Evolutionary conservation across 2,888 invertebrate species (phyloP).

Genomic region (Gasteruption jaculator): DNA sequence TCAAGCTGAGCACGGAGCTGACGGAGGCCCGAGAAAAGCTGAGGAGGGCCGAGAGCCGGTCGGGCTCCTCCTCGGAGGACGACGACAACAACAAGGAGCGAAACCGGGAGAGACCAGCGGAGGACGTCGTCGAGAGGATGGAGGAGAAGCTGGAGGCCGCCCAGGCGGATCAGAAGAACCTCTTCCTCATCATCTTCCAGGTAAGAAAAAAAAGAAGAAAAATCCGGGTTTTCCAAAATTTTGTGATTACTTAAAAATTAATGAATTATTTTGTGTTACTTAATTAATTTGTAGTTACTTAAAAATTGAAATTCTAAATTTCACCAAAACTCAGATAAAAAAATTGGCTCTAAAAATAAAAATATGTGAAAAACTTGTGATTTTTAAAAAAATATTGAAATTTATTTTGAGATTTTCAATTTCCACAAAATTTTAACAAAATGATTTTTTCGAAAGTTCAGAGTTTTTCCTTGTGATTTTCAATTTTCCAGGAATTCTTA

Average conservation of each 20-base stretch:
- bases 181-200: conserved; percentile 96
- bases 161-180: conserved; percentile 93
- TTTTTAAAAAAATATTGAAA: too few species aligned
- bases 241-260: neutral
- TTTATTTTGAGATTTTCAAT: too few species aligned
- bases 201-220: conserved; percentile 37
- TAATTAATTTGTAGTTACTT: neutral
- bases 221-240: neutral
- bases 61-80: conserved; percentile 75
- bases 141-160: conserved; percentile 92
- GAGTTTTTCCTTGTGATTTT: too few species aligned
- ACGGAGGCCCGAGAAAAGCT: conserved; percentile 83
- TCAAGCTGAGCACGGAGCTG: conserved; percentile 75
- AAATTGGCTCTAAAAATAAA: too few species aligned
- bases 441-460: too few species aligned
- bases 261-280: conserved; percentile 2
- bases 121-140: conserved; percentile 90
- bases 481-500: too few species aligned
- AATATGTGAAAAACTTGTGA: too few species aligned
- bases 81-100: conserved; percentile 59
- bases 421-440: too few species aligned
- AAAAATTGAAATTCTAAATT: too few species aligned
- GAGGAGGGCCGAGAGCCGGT: conserved; percentile 76
- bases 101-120: conserved; percentile 62
- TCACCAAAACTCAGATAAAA: too few species aligned